Evolutionary conservation across 37 sponge, comb jelly and placozoan species (phyloP).

Genomic region (Chondrosia reniformis): DNA sequence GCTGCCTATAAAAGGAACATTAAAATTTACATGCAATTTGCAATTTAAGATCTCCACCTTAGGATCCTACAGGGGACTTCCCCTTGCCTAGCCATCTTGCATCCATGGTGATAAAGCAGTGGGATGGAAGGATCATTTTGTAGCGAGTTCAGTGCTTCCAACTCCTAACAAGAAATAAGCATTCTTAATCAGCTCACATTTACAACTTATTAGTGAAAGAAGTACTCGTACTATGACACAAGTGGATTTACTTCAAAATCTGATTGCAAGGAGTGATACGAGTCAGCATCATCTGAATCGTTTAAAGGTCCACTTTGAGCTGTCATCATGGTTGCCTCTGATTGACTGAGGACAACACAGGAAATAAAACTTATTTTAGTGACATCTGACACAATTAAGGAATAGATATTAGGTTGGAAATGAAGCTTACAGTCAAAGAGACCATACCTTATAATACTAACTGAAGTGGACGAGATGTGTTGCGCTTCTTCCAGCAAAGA

Average conservation of each 20-base stretch:
- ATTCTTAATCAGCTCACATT: background rate
- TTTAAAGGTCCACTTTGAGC: background rate
- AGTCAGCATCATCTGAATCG: conserved; percentile 8
- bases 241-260: conserved; percentile 8
- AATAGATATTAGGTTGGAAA: no score
- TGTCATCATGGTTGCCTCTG: background rate
- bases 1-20: no score
- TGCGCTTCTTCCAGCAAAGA: background rate
- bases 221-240: background rate
- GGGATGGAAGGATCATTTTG: background rate
- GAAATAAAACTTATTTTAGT: background rate
- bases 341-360: background rate
- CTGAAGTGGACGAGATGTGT: background rate
- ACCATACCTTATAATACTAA: conserved; percentile 8
- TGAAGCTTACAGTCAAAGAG: no score
- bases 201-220: background rate
- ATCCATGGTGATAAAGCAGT: conserved; percentile 8
- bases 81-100: conserved; percentile 6
- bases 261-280: background rate
- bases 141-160: background rate
- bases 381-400: background rate
- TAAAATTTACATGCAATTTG: no score
- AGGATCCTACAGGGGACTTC: conserved; percentile 20
- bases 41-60: background rate
- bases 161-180: background rate